A percentile compares a stretch with the other conserved stretches of the same genome.
Evolutionary conservation across 2,113 vertebrate genomes (phyloP).

Genomic region (Strix aluco): DNA sequence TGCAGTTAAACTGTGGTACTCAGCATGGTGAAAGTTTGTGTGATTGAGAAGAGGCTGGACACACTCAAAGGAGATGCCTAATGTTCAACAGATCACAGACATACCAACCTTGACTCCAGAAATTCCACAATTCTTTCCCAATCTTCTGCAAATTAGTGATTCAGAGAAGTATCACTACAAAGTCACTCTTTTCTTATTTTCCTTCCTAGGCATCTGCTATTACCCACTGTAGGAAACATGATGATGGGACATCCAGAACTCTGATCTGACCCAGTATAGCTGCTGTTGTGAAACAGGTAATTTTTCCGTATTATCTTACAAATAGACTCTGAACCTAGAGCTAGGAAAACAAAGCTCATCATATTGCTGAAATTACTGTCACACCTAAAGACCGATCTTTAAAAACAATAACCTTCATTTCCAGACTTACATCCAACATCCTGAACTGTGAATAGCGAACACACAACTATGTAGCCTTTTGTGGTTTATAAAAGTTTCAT

Average conservation of each 20-base stretch:
- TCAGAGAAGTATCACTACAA: not conserved
- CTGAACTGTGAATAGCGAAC: not conserved
- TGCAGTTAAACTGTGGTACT: not conserved
- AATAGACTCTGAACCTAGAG: not conserved
- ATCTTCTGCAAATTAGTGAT: not conserved
- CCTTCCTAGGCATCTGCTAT: not conserved
- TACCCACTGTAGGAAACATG: not conserved
- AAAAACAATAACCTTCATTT: not conserved
- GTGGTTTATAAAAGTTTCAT: not conserved
- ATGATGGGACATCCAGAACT: not conserved
- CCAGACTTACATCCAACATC: not conserved
- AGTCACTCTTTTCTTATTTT: not conserved
- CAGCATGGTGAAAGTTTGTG: not conserved
- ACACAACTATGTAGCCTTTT: accelerated
- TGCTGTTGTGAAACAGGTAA: not conserved
- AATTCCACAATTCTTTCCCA: not conserved
- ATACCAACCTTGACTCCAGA: not conserved
- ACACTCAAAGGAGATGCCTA: not conserved
- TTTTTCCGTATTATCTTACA: not conserved
- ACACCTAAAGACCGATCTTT: not conserved
- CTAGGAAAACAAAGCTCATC: not conserved
- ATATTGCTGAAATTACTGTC: not conserved
- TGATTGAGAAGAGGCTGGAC: not conserved
- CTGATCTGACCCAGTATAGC: not conserved
- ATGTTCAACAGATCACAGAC: not conserved